phyloP scores from a whole-genome alignment of 2,888 invertebrate species.

The Geophilus truncorum region DNA sequence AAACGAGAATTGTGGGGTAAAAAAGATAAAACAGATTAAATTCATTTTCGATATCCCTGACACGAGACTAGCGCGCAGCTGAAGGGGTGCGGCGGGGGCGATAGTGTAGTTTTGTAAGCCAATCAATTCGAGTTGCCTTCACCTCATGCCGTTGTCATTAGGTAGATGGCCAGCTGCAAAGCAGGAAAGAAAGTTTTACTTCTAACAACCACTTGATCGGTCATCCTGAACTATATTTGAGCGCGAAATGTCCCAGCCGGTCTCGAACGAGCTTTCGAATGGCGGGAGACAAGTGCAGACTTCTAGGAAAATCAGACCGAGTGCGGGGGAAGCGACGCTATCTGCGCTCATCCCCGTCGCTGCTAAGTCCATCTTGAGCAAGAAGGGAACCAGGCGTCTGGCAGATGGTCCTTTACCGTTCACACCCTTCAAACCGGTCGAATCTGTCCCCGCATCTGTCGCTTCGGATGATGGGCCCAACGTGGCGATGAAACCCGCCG shows the following conservation, averaged over 20 bases:
- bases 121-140: background rate
- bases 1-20: background rate
- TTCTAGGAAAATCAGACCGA: background rate
- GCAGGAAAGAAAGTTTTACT: background rate
- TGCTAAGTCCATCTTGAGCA: background rate
- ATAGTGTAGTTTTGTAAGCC: background rate
- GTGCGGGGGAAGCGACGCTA: background rate
- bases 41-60: background rate
- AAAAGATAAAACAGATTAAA: background rate
- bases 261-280: background rate
- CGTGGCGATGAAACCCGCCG: background rate
- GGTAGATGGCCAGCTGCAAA: background rate
- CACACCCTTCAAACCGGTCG: background rate
- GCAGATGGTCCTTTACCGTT: slow-evolving; percentile 1
- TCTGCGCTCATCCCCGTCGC: background rate
- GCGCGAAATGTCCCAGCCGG: background rate
- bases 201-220: background rate
- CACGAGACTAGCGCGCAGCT: background rate
- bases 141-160: background rate
- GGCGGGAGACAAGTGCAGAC: background rate
- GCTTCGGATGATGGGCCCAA: too few relatives aligned
- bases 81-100: background rate
- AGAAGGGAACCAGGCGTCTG: background rate
- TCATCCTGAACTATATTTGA: background rate
- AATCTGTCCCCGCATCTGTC: background rate